A percentile compares a stretch with the other conserved stretches of the same genome.
Evolutionary conservation across 2,888 invertebrate species (phyloP).

Genomic region (Serrognathus titanus): DNA sequence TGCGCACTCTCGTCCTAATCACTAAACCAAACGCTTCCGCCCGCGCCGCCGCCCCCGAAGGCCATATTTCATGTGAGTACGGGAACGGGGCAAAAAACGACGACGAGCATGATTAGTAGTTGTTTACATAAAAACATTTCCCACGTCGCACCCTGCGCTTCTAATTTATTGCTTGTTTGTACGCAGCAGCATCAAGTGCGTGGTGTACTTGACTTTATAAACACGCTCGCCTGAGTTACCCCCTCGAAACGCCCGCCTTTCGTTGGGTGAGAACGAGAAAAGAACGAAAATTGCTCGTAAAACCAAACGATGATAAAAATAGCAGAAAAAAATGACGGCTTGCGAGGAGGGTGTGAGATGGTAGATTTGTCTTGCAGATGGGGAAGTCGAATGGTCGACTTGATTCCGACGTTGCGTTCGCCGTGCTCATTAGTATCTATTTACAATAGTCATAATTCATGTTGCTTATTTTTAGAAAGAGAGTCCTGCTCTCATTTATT

Average conservation of each 20-base stretch:
- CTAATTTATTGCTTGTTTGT: constrained; percentile 18
- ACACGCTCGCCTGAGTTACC: constrained; percentile 9
- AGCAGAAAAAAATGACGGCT: neutral
- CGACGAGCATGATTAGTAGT: constrained; percentile 17
- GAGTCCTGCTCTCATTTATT: too few species aligned
- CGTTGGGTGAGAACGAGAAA: too few species aligned
- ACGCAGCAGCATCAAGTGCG: constrained; percentile 12
- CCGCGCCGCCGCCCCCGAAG: neutral
- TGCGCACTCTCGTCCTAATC: neutral
- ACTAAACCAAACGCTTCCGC: neutral
- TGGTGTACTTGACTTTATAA: constrained; percentile 12
- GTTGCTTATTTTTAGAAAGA: neutral
- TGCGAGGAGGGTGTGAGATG: constrained; percentile 3
- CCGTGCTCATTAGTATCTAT: constrained; percentile 19
- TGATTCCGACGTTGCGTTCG: constrained; percentile 11
- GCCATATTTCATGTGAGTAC: constrained; percentile 3
- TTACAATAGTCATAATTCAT: constrained; percentile 14
- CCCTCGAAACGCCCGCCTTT: neutral
- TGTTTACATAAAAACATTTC: constrained; percentile 17
- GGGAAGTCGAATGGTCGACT: constrained; percentile 10
- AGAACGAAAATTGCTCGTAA: too few species aligned
- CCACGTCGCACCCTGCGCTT: constrained; percentile 10
- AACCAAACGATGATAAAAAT: neutral
- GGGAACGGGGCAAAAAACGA: neutral
- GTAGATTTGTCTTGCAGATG: constrained; percentile 9